These are phyloP conservation scores for Mormoops blainvillei DNA, from an alignment of 2,113 vertebrate species.

Conservation along the genomic window DNA sequence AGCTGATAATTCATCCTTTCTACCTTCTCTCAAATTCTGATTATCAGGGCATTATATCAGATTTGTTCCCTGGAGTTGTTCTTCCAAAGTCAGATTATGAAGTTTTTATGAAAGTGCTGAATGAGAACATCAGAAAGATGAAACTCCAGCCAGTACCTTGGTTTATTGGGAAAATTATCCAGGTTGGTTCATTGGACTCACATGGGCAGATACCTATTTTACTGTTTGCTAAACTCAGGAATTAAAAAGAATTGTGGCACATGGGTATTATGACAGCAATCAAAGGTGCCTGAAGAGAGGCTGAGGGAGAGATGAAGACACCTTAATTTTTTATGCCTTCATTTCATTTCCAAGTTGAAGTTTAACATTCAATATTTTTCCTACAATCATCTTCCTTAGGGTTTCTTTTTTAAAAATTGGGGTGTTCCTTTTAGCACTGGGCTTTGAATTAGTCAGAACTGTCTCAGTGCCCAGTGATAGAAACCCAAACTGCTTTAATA, in stretches of 20 bases:
- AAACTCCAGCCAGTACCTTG: constrained; percentile 91
- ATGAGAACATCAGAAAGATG: constrained; percentile 85
- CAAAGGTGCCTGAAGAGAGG: background rate
- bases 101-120: constrained; percentile 85
- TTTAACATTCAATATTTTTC: background rate
- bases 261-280: background rate
- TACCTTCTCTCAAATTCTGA: constrained; percentile 22
- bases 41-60: constrained; percentile 92
- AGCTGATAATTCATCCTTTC: background rate
- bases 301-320: background rate
- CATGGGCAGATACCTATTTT: background rate
- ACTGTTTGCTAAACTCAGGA: background rate
- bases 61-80: constrained; percentile 91
- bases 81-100: constrained; percentile 92
- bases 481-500: background rate
- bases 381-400: background rate
- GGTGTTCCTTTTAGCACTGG: background rate
- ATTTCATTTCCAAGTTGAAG: background rate
- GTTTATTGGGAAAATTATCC: constrained; percentile 95
- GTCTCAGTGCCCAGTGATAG: background rate
- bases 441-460: background rate
- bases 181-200: constrained; percentile 80
- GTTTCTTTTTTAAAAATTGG: background rate
- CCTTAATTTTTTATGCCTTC: background rate
- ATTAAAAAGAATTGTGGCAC: background rate